These are phyloP conservation scores for Varanus salvator DNA, from an alignment of 2,113 vertebrate genomes.

Conservation along the genomic window DNA sequence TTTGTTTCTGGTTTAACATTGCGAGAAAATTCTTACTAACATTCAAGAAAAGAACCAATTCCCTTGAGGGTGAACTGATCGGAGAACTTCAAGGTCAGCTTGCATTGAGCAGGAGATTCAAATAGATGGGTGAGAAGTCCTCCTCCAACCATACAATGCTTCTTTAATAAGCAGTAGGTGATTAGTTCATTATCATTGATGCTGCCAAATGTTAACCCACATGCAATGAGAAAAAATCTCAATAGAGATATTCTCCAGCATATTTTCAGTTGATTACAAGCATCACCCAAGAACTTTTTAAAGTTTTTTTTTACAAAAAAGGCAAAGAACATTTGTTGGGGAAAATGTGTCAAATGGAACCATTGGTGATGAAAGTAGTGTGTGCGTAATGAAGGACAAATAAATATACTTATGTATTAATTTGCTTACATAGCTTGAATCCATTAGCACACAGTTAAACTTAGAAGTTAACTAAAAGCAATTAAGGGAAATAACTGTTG, in stretches of 20 bases:
- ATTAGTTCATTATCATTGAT: not conserved
- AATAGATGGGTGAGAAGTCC: not conserved
- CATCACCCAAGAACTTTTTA: not conserved
- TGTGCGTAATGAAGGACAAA: not conserved
- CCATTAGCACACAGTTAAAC: not conserved
- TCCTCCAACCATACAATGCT: not conserved
- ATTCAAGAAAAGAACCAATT: too few relatives aligned
- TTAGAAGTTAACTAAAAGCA: conserved; percentile 16
- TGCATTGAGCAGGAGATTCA: too few relatives aligned
- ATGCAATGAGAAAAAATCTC: not conserved
- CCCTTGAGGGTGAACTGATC: too few relatives aligned
- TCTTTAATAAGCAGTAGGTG: not conserved
- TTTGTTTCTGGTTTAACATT: too few relatives aligned
- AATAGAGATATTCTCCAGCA: not conserved
- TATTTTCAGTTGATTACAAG: not conserved
- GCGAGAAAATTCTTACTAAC: too few relatives aligned
- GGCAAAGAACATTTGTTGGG: not conserved
- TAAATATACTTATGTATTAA: not conserved
- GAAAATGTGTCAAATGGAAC: not conserved
- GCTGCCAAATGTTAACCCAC: not conserved
- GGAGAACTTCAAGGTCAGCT: too few relatives aligned
- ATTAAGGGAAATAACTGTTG: not conserved
- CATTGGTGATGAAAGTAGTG: not conserved
- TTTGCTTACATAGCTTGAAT: not conserved
- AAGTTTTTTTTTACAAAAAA: not conserved